phyloP scores from a whole-genome alignment of 64 coral and sea anemone species.

The Stichodactyla mertensii region DNA sequence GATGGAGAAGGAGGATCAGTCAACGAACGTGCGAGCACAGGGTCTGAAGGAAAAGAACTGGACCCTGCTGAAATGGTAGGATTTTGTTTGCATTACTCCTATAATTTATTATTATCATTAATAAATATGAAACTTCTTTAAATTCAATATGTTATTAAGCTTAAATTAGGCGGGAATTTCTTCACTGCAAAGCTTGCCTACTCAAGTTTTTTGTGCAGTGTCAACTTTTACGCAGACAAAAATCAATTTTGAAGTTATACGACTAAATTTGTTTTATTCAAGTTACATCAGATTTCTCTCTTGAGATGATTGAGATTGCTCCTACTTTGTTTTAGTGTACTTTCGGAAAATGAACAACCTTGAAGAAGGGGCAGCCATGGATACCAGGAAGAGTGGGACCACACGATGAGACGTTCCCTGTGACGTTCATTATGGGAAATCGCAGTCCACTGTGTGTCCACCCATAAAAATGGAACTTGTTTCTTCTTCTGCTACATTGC shows the following conservation, averaged over 20 bases:
- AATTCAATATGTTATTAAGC: neutral
- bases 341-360: neutral
- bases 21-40: slow-evolving; percentile 14
- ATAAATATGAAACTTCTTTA: neutral
- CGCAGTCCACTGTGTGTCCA: too few relatives aligned
- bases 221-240: neutral
- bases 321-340: neutral
- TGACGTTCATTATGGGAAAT: too few relatives aligned
- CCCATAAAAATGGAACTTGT: too few relatives aligned
- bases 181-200: neutral
- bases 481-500: too few relatives aligned
- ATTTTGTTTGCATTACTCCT: neutral
- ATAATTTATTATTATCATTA: neutral
- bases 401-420: too few relatives aligned
- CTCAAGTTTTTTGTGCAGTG: neutral
- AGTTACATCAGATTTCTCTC: too few relatives aligned
- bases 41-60: slow-evolving; percentile 32
- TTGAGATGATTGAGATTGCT: too few relatives aligned
- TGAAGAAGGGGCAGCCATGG: too few relatives aligned
- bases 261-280: too few relatives aligned
- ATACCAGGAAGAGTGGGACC: neutral
- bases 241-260: too few relatives aligned
- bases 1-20: slow-evolving; percentile 19
- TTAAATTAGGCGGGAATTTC: neutral
- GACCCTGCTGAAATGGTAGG: slow-evolving; percentile 56